Conservation (phyloP, 2,888 invertebrate species). For the Sinodicranocentrus sp. region DNA sequence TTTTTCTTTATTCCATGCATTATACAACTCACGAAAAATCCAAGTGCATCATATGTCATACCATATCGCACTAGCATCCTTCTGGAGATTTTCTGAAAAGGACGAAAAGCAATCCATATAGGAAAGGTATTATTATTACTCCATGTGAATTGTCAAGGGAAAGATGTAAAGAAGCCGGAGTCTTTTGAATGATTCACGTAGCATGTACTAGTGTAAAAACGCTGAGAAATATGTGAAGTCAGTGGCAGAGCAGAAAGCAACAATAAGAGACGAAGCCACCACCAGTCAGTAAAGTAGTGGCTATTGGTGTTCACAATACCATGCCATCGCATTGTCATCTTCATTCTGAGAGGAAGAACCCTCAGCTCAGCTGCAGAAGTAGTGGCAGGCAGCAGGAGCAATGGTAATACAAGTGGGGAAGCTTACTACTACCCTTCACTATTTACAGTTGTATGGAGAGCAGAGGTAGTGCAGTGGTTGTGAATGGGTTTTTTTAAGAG, state of each 20-base stretch:
- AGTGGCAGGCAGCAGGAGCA: constrained; percentile 14
- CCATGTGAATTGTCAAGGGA: constrained; percentile 13
- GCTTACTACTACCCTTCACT: constrained; percentile 48
- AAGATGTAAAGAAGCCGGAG: constrained; percentile 11
- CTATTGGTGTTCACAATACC: constrained; percentile 66
- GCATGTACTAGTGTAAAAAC: constrained; percentile 20
- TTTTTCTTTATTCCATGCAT: neutral
- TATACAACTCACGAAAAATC: neutral
- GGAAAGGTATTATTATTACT: constrained; percentile 5
- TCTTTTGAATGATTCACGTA: constrained; percentile 37
- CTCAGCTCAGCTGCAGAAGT: constrained; percentile 45
- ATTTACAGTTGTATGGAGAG: constrained; percentile 15
- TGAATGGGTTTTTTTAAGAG: constrained; percentile 63
- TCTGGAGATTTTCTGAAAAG: too few relatives aligned
- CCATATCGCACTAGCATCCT: neutral
- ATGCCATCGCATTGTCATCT: constrained; percentile 60
- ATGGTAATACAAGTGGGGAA: constrained; percentile 19
- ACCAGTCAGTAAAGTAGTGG: constrained; percentile 17
- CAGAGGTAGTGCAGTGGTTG: constrained; percentile 35
- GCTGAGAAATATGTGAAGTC: constrained; percentile 19
- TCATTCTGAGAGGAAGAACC: constrained; percentile 59
- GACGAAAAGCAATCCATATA: too few relatives aligned
- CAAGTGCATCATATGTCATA: too few relatives aligned
- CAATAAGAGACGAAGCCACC: constrained; percentile 6
- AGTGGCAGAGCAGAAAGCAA: neutral